Evolutionary conservation across 2,888 invertebrate genomes (phyloP).

Genomic region (Eutolmus rufibarbis): DNA sequence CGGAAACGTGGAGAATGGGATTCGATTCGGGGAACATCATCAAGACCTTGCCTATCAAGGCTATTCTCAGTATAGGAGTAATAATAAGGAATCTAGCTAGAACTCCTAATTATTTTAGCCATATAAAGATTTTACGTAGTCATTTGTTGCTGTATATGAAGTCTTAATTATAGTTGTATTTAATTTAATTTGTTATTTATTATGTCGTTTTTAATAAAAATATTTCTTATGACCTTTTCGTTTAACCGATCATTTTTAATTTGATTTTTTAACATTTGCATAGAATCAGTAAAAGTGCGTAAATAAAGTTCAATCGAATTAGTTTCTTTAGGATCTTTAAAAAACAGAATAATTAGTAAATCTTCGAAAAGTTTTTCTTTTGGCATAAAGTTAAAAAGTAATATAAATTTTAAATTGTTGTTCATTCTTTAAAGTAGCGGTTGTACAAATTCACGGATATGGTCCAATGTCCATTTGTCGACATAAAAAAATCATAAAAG

Average conservation of each 20-base stretch:
- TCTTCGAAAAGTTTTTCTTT: too few relatives aligned
- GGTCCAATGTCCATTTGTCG: too few relatives aligned
- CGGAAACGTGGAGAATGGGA: slow-evolving; percentile 58
- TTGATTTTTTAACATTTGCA: not conserved
- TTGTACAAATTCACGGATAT: too few relatives aligned
- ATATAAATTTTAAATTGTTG: too few relatives aligned
- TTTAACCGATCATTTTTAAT: not conserved
- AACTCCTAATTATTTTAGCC: not conserved
- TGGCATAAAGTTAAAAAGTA: too few relatives aligned
- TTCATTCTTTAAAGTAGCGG: too few relatives aligned
- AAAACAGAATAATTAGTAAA: too few relatives aligned
- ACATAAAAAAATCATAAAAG: too few relatives aligned
- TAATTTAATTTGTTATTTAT: slow-evolving; percentile 33
- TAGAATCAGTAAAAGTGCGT: not conserved
- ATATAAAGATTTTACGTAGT: not conserved
- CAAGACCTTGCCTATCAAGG: slow-evolving; percentile 79
- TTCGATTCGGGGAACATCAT: slow-evolving; percentile 70
- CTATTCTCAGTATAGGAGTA: slow-evolving; percentile 71
- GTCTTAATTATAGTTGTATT: not conserved
- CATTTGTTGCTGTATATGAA: not conserved
- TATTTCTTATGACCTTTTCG: not conserved
- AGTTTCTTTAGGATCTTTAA: too few relatives aligned
- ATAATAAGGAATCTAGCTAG: slow-evolving; percentile 61
- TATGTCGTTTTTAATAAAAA: slow-evolving; percentile 4
- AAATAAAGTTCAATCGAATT: too few relatives aligned